These are phyloP conservation scores for Smithornis capensis DNA, from an alignment of 2,113 vertebrate species.

Conservation along the genomic window DNA sequence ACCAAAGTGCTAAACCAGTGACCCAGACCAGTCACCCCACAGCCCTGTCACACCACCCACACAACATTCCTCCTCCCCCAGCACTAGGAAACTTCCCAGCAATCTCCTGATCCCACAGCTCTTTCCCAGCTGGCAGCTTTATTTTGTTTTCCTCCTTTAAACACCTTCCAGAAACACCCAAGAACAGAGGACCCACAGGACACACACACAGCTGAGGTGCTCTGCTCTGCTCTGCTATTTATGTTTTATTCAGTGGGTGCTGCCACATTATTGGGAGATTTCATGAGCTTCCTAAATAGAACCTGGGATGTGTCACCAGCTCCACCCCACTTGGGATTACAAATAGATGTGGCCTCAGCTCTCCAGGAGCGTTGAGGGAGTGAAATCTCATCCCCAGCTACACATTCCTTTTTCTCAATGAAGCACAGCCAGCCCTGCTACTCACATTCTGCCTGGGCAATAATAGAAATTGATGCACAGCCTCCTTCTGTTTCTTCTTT, in stretches of 20 bases:
- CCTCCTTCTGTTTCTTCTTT: slow-evolving; percentile 84
- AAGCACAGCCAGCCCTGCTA: neutral
- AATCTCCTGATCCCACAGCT: neutral
- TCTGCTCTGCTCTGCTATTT: neutral
- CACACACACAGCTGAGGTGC: neutral
- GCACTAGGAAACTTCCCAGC: neutral
- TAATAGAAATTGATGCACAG: slow-evolving; percentile 80
- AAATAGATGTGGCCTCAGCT: slow-evolving; percentile 48
- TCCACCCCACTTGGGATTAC: slow-evolving; percentile 19
- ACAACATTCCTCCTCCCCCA: neutral
- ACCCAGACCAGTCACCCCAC: neutral
- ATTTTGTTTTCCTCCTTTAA: neutral
- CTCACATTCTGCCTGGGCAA: slow-evolving; percentile 95
- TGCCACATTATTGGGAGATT: slow-evolving; percentile 21
- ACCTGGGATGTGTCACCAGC: slow-evolving; percentile 37
- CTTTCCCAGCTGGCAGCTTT: neutral
- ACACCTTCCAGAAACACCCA: neutral
- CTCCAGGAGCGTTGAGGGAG: neutral
- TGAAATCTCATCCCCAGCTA: neutral
- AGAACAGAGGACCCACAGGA: neutral
- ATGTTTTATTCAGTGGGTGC: neutral
- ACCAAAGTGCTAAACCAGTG: neutral
- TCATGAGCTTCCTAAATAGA: slow-evolving; percentile 51
- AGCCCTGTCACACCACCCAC: neutral
- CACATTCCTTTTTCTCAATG: slow-evolving; percentile 26